Base-by-base conservation (phyloP, 2,113 vertebrate genomes). In the Orthonyx spaldingii region DNA sequence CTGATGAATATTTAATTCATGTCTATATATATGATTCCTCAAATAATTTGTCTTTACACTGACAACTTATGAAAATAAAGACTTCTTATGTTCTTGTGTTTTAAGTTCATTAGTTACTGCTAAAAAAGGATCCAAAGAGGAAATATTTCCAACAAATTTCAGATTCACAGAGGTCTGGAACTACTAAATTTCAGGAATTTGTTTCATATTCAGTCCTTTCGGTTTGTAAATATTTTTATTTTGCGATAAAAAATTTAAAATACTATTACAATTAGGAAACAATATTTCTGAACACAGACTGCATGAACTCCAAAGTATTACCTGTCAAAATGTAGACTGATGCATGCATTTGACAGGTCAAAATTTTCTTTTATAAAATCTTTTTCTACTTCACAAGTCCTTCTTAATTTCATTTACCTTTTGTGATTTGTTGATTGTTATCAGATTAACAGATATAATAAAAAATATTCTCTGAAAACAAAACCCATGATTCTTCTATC, bases 401-500 rank as follows among this genome's bases (percentile, higher is more conserved):
- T 74, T 84, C 3, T 5, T 50, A 53, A 11, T 70, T 90, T 75
- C 5, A 39, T 71, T 84, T 82, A 14, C 8, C 7, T 83, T 26
- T 77, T 22, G 10, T 26, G 6, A 19, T 81, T 71, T 41, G 6
- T 9, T 56, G 21, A 30, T 28, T 7, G 3, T 37, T 81, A 49
- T 14, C 18, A 52, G 17, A 64, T 37, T 5, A 41, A 72, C 3
- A 79, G 60, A 61, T 53, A 55, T 8, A 8, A 27, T 27, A 41
- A 33, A 33, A 7, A 50, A 28, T 56, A 42, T 35, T 82, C 23
- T 68, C 18, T 52, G 30, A 60, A 79, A 79, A 65, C 0, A 64
- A 77, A 24, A 5, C 4, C 1, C 1, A 1, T n/a, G 0, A n/a
- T 35, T 93, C 2, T 39, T 75, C 27, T 39, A 42, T 17, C 9